phyloP scores from a whole-genome alignment of 1,140 invertebrate species.

The Nasonia giraulti region DNA sequence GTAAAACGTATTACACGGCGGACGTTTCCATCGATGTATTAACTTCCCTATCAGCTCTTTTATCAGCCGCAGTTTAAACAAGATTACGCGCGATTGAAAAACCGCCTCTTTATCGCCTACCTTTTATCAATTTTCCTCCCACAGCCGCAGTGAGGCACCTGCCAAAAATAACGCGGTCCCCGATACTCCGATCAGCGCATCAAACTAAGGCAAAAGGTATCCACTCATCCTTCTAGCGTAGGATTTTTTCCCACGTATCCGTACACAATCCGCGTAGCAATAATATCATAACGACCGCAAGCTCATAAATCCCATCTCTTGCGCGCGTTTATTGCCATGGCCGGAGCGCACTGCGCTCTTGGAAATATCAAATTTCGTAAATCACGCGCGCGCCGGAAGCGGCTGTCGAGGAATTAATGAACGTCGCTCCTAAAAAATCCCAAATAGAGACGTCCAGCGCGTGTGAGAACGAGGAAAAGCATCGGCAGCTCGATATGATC shows the following conservation, averaged over 20 bases:
- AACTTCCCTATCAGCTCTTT: too few species aligned
- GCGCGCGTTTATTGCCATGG: not conserved
- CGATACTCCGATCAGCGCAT: not conserved
- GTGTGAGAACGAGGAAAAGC: conserved; percentile 20
- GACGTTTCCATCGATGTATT: too few species aligned
- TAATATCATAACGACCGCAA: conserved; percentile 9
- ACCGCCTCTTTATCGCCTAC: too few species aligned
- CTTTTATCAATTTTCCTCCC: too few species aligned
- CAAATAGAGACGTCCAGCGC: not conserved
- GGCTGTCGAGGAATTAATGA: not conserved
- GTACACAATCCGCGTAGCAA: too few species aligned
- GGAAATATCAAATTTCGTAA: not conserved
- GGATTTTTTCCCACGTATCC: conserved; percentile 2
- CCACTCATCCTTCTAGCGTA: not conserved
- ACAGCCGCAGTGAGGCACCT: not conserved
- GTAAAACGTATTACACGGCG: too few species aligned
- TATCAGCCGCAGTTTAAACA: not conserved
- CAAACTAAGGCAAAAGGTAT: not conserved
- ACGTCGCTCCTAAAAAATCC: not conserved
- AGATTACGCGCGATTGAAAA: not conserved
- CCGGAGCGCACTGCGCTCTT: not conserved
- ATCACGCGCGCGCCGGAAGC: not conserved
- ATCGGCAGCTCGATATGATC: not conserved
- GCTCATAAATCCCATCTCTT: conserved; percentile 1
- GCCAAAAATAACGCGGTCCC: not conserved